phyloP scores from a whole-genome alignment of 2,113 vertebrate species.

The Cercocebus atys region DNA sequence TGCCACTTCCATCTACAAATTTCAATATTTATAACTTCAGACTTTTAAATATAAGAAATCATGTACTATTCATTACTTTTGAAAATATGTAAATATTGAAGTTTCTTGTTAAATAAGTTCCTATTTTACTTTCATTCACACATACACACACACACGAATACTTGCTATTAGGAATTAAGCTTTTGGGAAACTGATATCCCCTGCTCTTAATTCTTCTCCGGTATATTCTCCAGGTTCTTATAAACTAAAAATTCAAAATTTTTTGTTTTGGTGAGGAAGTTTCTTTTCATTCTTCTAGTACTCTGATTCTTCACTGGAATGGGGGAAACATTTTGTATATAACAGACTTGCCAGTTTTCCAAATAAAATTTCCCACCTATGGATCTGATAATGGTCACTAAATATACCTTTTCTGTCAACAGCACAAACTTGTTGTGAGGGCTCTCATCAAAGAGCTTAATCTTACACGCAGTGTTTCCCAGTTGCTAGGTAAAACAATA shows the following conservation, averaged over 20 bases:
- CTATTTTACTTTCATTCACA: neutral
- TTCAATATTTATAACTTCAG: constrained; percentile 11
- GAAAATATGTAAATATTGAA: neutral
- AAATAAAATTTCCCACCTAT: neutral
- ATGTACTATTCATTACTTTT: neutral
- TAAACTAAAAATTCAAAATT: constrained; percentile 13
- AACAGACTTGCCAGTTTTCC: neutral
- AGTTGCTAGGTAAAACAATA: neutral
- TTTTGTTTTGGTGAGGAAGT: neutral
- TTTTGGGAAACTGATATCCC: neutral
- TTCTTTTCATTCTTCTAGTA: neutral
- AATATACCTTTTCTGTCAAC: neutral
- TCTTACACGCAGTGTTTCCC: neutral
- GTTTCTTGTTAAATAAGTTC: neutral
- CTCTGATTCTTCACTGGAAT: neutral
- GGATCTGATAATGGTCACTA: neutral
- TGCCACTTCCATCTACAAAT: neutral
- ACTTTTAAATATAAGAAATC: neutral
- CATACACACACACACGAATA: neutral
- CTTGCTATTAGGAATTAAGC: neutral
- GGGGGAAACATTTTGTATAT: neutral
- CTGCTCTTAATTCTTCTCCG: neutral
- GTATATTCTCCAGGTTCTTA: constrained; percentile 2
- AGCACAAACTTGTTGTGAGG: constrained; percentile 15
- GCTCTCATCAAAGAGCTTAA: neutral